A percentile compares a stretch with the other conserved stretches of the same genome.
Conservation (phyloP, 2,888 invertebrate species). For the Eristalis tenax region DNA sequence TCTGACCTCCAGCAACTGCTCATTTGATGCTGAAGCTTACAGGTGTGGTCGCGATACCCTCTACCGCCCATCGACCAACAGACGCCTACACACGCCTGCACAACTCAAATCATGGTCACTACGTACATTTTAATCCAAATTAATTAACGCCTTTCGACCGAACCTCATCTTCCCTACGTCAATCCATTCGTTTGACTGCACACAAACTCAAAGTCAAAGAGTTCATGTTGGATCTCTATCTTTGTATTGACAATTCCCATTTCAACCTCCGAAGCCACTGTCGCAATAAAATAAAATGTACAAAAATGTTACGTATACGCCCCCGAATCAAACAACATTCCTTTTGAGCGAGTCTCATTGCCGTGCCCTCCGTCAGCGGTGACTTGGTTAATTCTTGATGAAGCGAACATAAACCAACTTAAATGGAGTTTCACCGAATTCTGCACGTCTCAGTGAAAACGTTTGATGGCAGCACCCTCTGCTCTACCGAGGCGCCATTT, state of each 20-base stretch:
- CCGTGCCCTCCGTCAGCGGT: background rate
- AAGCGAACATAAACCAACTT: slow-evolving; percentile 21
- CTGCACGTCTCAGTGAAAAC: background rate
- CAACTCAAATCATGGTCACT: too few relatives aligned
- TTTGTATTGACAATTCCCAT: background rate
- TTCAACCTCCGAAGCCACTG: background rate
- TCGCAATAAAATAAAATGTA: background rate
- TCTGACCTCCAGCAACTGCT: too few relatives aligned
- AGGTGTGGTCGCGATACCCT: too few relatives aligned
- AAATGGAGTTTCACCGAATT: slow-evolving; percentile 19
- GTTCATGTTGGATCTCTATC: background rate
- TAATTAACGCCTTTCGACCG: too few relatives aligned
- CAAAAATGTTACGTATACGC: background rate
- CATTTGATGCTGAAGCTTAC: too few relatives aligned
- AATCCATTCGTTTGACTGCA: background rate
- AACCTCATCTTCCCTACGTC: background rate
- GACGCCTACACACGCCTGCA: too few relatives aligned
- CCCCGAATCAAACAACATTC: background rate
- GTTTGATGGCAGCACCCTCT: background rate
- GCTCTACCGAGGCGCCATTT: background rate
- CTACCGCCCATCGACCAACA: too few relatives aligned
- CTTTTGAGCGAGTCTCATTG: background rate
- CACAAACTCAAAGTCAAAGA: background rate
- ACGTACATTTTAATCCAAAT: too few relatives aligned
- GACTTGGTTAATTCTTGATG: slow-evolving; percentile 22